A percentile compares a stretch with the other conserved stretches of the same genome.
phyloP scores from a whole-genome alignment of 1,140 invertebrate species.

The Cyphomyrmex costatus region DNA sequence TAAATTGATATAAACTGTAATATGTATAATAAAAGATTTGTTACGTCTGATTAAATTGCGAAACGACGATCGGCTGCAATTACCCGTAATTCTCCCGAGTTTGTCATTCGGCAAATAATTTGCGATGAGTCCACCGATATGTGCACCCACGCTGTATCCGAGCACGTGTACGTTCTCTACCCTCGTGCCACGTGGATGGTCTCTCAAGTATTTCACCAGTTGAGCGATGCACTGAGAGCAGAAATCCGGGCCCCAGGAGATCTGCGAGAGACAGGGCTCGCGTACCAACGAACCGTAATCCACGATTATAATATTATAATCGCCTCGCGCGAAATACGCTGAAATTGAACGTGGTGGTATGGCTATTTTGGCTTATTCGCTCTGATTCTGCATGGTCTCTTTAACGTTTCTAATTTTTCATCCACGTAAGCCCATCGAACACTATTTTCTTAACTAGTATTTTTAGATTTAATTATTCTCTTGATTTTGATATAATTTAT shows the following conservation, averaged over 20 bases:
- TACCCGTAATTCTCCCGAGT: conserved; percentile 93
- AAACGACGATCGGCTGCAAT: conserved; percentile 59
- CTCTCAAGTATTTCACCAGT: conserved; percentile 91
- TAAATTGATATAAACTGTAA: neutral
- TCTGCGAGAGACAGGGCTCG: conserved; percentile 93
- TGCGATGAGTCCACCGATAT: conserved; percentile 93
- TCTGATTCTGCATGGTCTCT: neutral
- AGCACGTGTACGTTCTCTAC: conserved; percentile 93
- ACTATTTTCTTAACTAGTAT: neutral
- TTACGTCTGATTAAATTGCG: conserved; percentile 1
- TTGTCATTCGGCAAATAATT: conserved; percentile 91
- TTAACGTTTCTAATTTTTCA: neutral
- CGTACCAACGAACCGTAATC: conserved; percentile 93
- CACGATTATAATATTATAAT: conserved; percentile 96
- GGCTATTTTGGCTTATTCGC: conserved; percentile 15
- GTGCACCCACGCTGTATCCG: conserved; percentile 94
- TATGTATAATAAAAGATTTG: neutral
- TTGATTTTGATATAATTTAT: conserved; percentile 5
- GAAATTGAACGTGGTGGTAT: conserved; percentile 73
- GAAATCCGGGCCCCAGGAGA: conserved; percentile 94
- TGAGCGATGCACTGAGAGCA: conserved; percentile 93
- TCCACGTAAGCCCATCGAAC: neutral
- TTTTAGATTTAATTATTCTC: conserved; percentile 31
- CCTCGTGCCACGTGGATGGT: conserved; percentile 91
- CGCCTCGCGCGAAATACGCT: conserved; percentile 92